Evolutionary conservation across 2,888 invertebrate species (phyloP), one percentile per base, ranked within the genome.

Genomic region (Protophormia terraenovae): DNA sequence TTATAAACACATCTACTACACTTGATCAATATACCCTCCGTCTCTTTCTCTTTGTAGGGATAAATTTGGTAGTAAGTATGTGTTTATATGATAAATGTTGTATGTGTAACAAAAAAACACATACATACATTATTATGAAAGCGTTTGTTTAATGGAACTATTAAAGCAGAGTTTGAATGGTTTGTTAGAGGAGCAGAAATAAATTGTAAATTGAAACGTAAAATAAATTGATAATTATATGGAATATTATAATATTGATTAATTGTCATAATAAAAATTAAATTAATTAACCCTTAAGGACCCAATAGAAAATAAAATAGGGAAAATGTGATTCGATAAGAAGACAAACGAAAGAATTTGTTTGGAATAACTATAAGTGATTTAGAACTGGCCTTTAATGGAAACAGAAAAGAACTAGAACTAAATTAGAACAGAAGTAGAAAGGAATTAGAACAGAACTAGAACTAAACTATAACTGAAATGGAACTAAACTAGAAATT

Each of bases 1-100:
- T 75, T 75, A 71, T 82, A 71, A 81, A 58, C 66, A 73, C 69
- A 78, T 78, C 38, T 38, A 67, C 32, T 45, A 71, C 19, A 67
- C 60, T 55, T 58, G 38, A 72, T 62, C 47, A 81, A 58, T 69
- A 45, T 29, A 50, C 29, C n/a, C n/a, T n/a, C n/a, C n/a, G n/a
- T n/a, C n/a, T n/a, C n/a, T n/a, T 19, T 41, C 64, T 1, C 64
- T 2, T 22, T 16, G 10, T 27, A n/a, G 12, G 27, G 10, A 5
- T 29, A 27, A 10, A 8, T 47, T 10, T 41, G 8, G 32, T 14
- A 41, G 24, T 66, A 55, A 38, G 5, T 41, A n/a, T 50, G 55
- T 67, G 60, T 62, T 29, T 60, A 55, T 45, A 22, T 75, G 66
- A 64, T 73, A 38, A 32, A 64, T 80, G 71, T 35, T 16, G 62